Evolutionary conservation across 2,797 vertebrate genomes (phyloP).

Genomic region (Micropoecilia bifurca): DNA sequence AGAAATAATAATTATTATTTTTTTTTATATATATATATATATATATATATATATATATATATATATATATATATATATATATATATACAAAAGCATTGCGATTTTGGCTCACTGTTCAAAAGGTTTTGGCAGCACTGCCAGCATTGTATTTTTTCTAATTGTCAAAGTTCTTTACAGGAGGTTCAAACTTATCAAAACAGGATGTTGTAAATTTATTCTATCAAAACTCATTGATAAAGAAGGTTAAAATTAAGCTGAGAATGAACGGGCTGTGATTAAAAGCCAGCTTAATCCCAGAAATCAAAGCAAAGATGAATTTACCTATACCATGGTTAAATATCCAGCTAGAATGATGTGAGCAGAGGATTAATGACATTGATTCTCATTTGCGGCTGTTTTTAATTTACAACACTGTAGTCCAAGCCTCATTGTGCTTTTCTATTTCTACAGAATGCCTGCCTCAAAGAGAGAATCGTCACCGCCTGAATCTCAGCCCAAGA

Average conservation of each 20-base stretch:
- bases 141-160: background rate
- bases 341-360: background rate
- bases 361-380: background rate
- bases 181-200: background rate
- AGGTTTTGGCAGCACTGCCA: background rate
- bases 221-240: background rate
- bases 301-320: background rate
- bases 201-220: background rate
- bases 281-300: background rate
- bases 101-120: background rate
- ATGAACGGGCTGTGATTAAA: background rate
- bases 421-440: background rate
- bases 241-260: background rate
- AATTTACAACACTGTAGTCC: background rate
- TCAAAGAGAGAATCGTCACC: constrained; percentile 77
- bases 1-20: no score
- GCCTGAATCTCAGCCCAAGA: constrained; percentile 74
- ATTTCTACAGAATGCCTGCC: constrained; percentile 80
- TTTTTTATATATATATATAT: no score
- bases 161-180: background rate
- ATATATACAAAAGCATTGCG: background rate
- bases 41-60: no score
- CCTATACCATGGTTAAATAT: background rate
- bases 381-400: background rate
- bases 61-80: no score